These are phyloP conservation scores for Drosophila aff. DNA, from an alignment of 1,140 invertebrate genomes.

Conservation along the genomic window DNA sequence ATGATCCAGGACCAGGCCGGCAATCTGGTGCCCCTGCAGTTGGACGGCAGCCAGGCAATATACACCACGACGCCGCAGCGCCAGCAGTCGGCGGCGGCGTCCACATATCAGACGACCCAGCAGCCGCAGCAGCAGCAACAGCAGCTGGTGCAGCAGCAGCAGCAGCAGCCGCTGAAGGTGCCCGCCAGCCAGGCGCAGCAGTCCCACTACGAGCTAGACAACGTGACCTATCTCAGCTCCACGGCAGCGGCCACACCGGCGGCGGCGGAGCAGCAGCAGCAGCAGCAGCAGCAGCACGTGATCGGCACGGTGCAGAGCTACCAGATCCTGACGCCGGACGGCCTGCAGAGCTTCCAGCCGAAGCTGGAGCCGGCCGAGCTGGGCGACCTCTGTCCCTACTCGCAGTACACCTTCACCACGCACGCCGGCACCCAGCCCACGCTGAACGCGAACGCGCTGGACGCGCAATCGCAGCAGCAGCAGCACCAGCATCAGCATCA, in stretches of 20 bases:
- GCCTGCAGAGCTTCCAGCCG: conserved; percentile 78
- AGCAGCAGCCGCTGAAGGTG: conserved; percentile 54
- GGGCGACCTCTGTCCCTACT: conserved; percentile 76
- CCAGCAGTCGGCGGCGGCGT: conserved; percentile 35
- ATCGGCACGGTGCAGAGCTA: conserved; percentile 84
- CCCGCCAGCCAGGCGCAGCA: conserved; percentile 59
- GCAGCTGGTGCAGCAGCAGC: conserved; percentile 54
- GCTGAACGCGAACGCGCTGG: conserved; percentile 68
- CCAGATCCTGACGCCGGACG: conserved; percentile 81
- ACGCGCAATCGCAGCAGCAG: conserved; percentile 63
- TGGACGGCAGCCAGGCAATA: conserved; percentile 78
- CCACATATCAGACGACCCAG: conserved; percentile 66
- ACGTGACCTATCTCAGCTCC: conserved; percentile 77
- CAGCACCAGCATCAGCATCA: conserved; percentile 67
- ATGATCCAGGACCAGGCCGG: conserved; percentile 84
- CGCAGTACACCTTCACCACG: conserved; percentile 79
- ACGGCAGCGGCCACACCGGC: conserved; percentile 69
- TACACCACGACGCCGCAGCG: conserved; percentile 71
- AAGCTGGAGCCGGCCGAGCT: conserved; percentile 71
- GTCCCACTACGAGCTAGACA: conserved; percentile 78
- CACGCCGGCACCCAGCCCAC: conserved; percentile 70
- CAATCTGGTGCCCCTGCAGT: conserved; percentile 76
- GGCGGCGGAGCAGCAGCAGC: conserved; percentile 54
- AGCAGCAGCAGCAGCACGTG: conserved; percentile 76
- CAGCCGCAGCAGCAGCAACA: conserved; percentile 61